phyloP scores from a whole-genome alignment of 1,140 invertebrate species.

The Bathynomus jamesi region DNA sequence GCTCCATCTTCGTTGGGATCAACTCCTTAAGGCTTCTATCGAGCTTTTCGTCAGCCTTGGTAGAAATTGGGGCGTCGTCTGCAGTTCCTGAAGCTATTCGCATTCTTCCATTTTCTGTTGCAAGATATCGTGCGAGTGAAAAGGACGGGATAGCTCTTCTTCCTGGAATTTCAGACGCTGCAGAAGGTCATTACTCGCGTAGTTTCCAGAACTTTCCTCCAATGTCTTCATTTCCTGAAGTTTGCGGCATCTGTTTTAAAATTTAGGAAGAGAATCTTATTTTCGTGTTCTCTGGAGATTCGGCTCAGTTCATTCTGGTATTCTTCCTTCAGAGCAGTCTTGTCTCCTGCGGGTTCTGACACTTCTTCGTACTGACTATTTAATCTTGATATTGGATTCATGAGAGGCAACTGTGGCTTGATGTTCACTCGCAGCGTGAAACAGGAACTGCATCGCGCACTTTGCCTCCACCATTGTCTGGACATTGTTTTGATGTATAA shows the following conservation, averaged over 20 bases:
- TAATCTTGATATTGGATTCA: constrained; percentile 15
- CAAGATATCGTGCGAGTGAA: background rate
- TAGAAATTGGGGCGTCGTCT: no score
- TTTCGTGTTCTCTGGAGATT: constrained; percentile 25
- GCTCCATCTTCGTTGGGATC: no score
- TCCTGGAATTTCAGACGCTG: no score
- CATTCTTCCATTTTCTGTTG: no score
- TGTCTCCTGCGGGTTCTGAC: constrained; percentile 39
- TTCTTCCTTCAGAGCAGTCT: constrained; percentile 31
- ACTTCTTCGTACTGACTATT: constrained; percentile 22
- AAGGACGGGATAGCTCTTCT: background rate
- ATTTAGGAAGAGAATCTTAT: constrained; percentile 33
- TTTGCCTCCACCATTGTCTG: constrained; percentile 48
- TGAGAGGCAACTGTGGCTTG: background rate
- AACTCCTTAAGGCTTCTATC: no score
- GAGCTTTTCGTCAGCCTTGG: no score
- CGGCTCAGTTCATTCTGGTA: constrained; percentile 26
- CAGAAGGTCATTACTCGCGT: background rate
- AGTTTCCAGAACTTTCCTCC: background rate
- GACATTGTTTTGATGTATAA: constrained; percentile 36
- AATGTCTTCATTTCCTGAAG: constrained; percentile 9
- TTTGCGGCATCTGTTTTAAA: constrained; percentile 23
- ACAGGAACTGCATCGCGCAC: constrained; percentile 43
- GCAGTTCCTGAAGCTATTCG: no score
- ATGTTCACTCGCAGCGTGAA: constrained; percentile 40